These are phyloP conservation scores for Gastracanthus pulcherrimus DNA, from an alignment of 2,888 invertebrate species.

Conservation along the genomic window DNA sequence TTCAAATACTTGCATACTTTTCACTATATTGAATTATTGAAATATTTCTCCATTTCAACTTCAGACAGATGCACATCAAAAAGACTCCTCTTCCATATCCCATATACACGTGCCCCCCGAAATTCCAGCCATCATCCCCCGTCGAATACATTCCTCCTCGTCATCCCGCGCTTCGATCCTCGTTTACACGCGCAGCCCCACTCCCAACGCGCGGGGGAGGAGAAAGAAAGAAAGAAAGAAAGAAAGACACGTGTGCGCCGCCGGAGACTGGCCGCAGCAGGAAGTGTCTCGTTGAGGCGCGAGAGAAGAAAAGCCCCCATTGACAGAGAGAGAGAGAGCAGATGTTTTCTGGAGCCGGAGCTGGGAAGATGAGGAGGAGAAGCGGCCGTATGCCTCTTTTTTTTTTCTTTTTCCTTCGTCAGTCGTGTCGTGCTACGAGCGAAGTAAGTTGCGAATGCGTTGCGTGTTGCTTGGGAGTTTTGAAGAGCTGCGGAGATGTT, in stretches of 20 bases:
- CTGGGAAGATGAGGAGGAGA: no score
- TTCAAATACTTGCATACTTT: no score
- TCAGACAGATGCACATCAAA: no score
- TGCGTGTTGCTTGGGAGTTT: not conserved
- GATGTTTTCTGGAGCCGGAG: constrained; percentile 55
- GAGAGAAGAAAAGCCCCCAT: constrained; percentile 40
- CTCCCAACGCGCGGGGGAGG: no score
- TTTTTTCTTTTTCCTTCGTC: not conserved
- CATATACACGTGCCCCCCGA: no score
- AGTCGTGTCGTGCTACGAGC: no score
- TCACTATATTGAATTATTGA: not conserved
- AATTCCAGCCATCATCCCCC: not conserved
- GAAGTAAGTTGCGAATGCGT: no score
- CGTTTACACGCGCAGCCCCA: no score
- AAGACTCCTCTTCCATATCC: no score
- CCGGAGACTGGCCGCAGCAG: constrained; percentile 68
- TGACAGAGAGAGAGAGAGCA: constrained; percentile 35
- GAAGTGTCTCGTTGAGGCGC: constrained; percentile 71
- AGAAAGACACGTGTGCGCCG: constrained; percentile 51
- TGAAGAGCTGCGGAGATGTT: no score
- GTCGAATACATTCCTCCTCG: not conserved
- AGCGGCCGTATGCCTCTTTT: not conserved
- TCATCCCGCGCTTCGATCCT: not conserved
- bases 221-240: constrained; percentile 38
- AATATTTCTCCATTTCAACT: not conserved